These are phyloP conservation scores for Amniataba percoides DNA, from an alignment of 2,797 vertebrate genomes.

Conservation along the genomic window DNA sequence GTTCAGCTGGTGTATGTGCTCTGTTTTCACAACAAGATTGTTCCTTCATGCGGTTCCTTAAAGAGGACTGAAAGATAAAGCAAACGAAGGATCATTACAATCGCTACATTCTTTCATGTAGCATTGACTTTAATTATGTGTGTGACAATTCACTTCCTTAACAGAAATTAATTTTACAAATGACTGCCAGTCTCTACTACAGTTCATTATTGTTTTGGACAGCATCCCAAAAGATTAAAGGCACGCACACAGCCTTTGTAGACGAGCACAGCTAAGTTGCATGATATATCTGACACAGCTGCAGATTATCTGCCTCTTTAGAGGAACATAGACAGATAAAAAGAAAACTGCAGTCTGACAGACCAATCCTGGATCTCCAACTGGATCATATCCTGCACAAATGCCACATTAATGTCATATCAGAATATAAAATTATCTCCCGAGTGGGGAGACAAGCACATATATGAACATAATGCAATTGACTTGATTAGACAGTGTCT, in stretches of 20 bases:
- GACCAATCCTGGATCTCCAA: conserved; percentile 1
- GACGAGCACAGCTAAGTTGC: no score
- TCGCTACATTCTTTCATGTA: conserved; percentile 6
- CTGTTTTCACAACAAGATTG: background rate
- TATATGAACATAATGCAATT: background rate
- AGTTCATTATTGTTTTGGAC: conserved; percentile 9
- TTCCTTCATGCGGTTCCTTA: conserved; percentile 47
- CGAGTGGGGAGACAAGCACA: background rate
- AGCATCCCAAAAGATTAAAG: background rate
- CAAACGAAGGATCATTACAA: conserved; percentile 9
- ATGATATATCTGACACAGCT: background rate
- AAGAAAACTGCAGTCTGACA: background rate
- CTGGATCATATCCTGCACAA: conserved; percentile 13
- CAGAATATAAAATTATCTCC: background rate
- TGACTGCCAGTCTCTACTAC: background rate
- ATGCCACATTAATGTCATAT: conserved; percentile 5
- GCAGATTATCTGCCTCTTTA: conserved; percentile 8
- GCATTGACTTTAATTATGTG: background rate
- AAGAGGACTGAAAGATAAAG: conserved; percentile 16
- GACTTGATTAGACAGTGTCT: background rate
- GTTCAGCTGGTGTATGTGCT: background rate
- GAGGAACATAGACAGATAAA: background rate
- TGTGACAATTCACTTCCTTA: conserved; percentile 1
- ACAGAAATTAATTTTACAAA: background rate
- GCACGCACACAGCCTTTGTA: background rate